Conservation (phyloP, 2,888 invertebrate genomes). For the Rhorus exstirpatorius region DNA sequence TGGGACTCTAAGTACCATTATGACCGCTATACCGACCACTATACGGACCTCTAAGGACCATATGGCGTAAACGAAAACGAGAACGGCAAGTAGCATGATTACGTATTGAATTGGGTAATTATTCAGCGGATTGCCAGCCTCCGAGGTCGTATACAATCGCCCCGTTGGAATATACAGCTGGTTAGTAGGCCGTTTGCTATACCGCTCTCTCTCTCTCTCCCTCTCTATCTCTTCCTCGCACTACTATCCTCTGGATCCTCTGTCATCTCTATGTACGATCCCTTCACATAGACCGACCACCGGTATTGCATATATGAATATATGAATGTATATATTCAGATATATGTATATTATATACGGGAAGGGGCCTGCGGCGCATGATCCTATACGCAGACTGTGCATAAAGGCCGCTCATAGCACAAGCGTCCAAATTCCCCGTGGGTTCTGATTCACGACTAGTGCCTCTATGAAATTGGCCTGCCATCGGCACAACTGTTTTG, state of each 20-base stretch:
- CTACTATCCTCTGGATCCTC: background rate
- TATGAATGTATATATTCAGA: background rate
- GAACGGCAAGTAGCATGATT: conserved; percentile 79
- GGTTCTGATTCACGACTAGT: conserved; percentile 78
- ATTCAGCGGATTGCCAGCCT: conserved; percentile 77
- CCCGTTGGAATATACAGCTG: conserved; percentile 59
- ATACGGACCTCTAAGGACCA: too few species aligned
- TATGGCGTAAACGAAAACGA: conserved; percentile 12
- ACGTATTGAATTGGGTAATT: conserved; percentile 81
- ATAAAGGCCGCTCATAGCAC: conserved; percentile 59
- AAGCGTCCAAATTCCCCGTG: conserved; percentile 75
- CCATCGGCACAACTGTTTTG: conserved; percentile 71
- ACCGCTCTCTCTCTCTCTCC: conserved; percentile 35
- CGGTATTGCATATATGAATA: background rate
- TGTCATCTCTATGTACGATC: conserved; percentile 21
- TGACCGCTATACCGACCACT: too few species aligned
- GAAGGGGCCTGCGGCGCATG: conserved; percentile 20
- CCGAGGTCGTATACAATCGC: conserved; percentile 72
- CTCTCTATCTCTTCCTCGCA: conserved; percentile 12
- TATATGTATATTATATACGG: conserved; percentile 32
- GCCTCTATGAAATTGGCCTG: conserved; percentile 78
- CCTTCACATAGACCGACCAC: conserved; percentile 1
- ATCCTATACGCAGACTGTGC: conserved; percentile 51
- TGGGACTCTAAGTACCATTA: conserved; percentile 63
- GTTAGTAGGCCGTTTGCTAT: conserved; percentile 52